Evolutionary conservation across 2,888 invertebrate genomes (phyloP).

Genomic region (Heteromyza rotundicornis): DNA sequence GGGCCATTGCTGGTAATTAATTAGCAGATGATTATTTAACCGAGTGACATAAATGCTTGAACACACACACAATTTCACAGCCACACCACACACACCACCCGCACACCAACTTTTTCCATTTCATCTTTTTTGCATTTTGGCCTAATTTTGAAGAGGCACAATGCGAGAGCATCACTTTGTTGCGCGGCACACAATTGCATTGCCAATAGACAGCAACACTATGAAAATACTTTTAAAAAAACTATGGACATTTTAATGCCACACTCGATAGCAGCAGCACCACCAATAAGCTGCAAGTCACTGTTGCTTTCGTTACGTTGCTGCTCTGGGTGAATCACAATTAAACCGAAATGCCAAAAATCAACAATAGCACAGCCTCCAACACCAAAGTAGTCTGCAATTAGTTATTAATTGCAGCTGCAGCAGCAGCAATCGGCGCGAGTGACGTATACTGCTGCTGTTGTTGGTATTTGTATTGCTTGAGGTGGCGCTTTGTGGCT

Average conservation of each 20-base stretch:
- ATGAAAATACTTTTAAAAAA: too few relatives aligned
- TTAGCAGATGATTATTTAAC: conserved; percentile 44
- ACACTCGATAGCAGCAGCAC: not conserved
- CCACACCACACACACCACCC: not conserved
- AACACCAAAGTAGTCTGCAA: not conserved
- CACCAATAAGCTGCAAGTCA: not conserved
- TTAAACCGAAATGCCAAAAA: not conserved
- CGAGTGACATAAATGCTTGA: conserved; percentile 42
- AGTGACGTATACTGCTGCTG: not conserved
- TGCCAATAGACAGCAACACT: too few relatives aligned
- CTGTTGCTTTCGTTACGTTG: not conserved
- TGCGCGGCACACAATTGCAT: not conserved
- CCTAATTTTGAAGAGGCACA: not conserved
- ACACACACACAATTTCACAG: not conserved
- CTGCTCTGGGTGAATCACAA: not conserved
- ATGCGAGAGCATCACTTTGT: too few relatives aligned
- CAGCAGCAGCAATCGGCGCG: not conserved
- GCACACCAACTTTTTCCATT: not conserved
- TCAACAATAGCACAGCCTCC: not conserved
- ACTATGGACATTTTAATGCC: too few relatives aligned
- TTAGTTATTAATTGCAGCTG: conserved; percentile 4
- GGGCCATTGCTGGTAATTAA: conserved; percentile 36
- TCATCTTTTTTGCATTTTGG: not conserved
- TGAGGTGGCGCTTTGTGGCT: not conserved
- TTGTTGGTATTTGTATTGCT: not conserved